Percentiles rank a stretch among this genome's conserved stretches.
These are phyloP conservation scores for Neopelma chrysocephalum DNA, from an alignment of 2,797 vertebrate species.

Conservation along the genomic window DNA sequence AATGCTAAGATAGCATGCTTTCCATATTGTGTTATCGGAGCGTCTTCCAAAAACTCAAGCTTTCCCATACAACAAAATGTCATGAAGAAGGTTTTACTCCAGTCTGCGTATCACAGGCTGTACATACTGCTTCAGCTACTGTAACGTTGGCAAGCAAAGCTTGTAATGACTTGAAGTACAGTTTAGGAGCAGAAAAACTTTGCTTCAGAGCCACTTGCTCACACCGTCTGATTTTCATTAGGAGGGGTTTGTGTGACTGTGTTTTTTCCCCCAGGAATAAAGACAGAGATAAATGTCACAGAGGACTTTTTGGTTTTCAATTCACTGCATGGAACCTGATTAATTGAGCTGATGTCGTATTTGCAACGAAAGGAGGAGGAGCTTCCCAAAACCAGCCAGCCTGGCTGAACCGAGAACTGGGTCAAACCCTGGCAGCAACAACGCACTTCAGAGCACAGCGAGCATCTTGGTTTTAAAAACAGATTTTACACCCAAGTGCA, in stretches of 20 bases:
- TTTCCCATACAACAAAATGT: constrained; percentile 77
- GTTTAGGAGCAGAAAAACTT: constrained; percentile 66
- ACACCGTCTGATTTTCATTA: constrained; percentile 49
- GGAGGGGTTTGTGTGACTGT: constrained; percentile 5
- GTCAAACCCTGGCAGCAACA: background rate
- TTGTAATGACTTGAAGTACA: constrained; percentile 65
- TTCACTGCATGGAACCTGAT: background rate
- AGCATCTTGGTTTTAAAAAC: background rate
- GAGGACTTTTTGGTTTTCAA: constrained; percentile 11
- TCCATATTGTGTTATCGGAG: constrained; percentile 77
- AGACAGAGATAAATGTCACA: constrained; percentile 58
- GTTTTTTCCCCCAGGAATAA: background rate
- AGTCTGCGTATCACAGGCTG: constrained; percentile 71
- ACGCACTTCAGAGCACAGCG: rapidly evolving
- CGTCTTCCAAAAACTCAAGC: constrained; percentile 76
- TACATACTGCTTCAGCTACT: constrained; percentile 63
- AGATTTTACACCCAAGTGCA: background rate
- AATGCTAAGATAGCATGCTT: constrained; percentile 77
- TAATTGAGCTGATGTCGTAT: background rate
- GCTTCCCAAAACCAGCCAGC: background rate
- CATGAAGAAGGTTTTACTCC: constrained; percentile 75
- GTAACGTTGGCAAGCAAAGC: constrained; percentile 56
- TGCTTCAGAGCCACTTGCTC: constrained; percentile 45
- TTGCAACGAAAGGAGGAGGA: background rate
- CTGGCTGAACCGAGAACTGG: background rate